Percentiles rank a stretch among this genome's conserved stretches.
Evolutionary conservation across 2,113 vertebrate genomes (phyloP).

Genomic region (Pycnonotus jocosus): DNA sequence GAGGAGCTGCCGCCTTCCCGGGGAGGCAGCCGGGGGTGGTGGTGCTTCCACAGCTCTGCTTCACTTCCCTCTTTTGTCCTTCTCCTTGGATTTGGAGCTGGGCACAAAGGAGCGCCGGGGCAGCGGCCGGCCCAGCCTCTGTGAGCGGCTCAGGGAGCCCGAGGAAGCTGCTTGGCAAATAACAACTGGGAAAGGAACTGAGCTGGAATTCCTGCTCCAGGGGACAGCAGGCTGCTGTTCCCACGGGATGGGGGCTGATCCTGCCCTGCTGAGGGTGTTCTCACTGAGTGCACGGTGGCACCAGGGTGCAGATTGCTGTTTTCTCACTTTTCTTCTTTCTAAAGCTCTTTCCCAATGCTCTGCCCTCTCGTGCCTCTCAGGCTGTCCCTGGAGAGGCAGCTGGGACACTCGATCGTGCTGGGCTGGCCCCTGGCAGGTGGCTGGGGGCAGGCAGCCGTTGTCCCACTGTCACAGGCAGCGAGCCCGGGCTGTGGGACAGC

Average conservation of each 20-base stretch:
- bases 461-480: not conserved
- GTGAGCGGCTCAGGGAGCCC: not conserved
- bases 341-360: not conserved
- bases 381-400: not conserved
- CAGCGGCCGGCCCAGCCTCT: not conserved
- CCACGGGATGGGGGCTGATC: accelerated
- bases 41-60: not conserved
- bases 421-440: constrained; percentile 13
- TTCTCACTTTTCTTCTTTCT: accelerated
- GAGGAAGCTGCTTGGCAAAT: not conserved
- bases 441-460: not conserved
- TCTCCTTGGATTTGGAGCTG: not conserved
- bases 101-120: not conserved
- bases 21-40: not conserved
- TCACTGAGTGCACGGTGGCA: accelerated
- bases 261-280: accelerated
- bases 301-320: accelerated
- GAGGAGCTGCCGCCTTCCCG: not conserved
- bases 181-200: not conserved
- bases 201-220: not conserved
- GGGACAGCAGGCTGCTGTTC: not conserved
- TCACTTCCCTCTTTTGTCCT: constrained; percentile 44
- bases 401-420: constrained; percentile 5
- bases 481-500: not conserved
- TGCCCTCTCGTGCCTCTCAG: not conserved